These are phyloP conservation scores for Diorhabda carinulata DNA, from an alignment of 1,140 invertebrate genomes.

Conservation along the genomic window DNA sequence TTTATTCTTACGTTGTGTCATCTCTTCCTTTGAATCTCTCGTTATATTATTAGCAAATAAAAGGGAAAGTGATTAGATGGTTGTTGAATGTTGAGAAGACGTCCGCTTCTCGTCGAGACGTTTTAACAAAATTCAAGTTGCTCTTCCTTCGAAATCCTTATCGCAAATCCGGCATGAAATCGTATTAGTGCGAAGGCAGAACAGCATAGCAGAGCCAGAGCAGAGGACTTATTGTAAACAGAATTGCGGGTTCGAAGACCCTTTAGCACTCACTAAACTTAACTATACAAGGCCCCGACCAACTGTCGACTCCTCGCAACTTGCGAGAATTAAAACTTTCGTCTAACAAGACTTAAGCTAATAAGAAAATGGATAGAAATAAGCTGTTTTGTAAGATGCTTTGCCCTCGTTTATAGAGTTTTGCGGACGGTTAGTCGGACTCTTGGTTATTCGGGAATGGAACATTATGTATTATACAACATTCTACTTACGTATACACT, in stretches of 20 bases:
- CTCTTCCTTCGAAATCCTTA: constrained; percentile 45
- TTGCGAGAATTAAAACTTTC: constrained; percentile 56
- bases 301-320: constrained; percentile 52
- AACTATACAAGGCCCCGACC: constrained; percentile 45
- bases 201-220: constrained; percentile 23
- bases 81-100: neutral
- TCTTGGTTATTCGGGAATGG: constrained; percentile 8
- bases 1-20: too few species aligned
- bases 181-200: constrained; percentile 49
- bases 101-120: constrained; percentile 15
- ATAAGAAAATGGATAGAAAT: constrained; percentile 50
- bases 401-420: constrained; percentile 35
- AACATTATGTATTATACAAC: constrained; percentile 13
- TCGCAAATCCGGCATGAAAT: constrained; percentile 54
- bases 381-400: constrained; percentile 50
- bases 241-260: constrained; percentile 48
- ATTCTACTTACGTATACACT: neutral
- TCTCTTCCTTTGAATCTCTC: too few species aligned
- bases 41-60: too few species aligned
- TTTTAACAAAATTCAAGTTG: constrained; percentile 30
- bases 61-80: too few species aligned
- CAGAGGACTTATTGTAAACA: constrained; percentile 47
- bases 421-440: constrained; percentile 24
- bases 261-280: constrained; percentile 49
- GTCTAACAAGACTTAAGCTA: constrained; percentile 53